Conservation (phyloP, 2,888 invertebrate species). For the Cantharis rufa region DNA sequence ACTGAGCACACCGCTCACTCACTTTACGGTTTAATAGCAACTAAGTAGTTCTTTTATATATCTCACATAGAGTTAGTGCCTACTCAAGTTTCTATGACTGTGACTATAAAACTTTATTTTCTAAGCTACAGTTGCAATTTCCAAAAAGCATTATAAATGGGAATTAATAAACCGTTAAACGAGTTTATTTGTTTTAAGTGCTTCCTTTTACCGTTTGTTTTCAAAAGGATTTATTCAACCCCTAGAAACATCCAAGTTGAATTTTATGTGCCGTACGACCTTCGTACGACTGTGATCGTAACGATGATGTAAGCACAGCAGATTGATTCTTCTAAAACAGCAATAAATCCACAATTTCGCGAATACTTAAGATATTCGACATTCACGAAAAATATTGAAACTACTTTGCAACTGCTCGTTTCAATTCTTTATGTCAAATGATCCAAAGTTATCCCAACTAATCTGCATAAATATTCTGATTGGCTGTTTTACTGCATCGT, state of each 20-base stretch:
- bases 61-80: background rate
- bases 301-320: slow-evolving; percentile 24
- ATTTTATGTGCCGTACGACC: slow-evolving; percentile 10
- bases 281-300: slow-evolving; percentile 12
- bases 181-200: slow-evolving; percentile 11
- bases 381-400: slow-evolving; percentile 33
- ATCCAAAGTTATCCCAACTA: slow-evolving; percentile 45
- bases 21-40: background rate
- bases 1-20: background rate
- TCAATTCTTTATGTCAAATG: slow-evolving; percentile 39
- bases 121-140: slow-evolving; percentile 4
- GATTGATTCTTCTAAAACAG: slow-evolving; percentile 38
- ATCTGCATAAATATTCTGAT: slow-evolving; percentile 49
- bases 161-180: slow-evolving; percentile 18
- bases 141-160: slow-evolving; percentile 1
- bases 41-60: slow-evolving; percentile 5
- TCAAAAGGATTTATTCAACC: slow-evolving; percentile 13
- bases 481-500: slow-evolving; percentile 44
- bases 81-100: slow-evolving; percentile 4
- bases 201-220: slow-evolving; percentile 7
- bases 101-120: slow-evolving; percentile 4
- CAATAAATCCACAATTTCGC: slow-evolving; percentile 38
- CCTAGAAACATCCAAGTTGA: slow-evolving; percentile 8
- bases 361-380: slow-evolving; percentile 32
- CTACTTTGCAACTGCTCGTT: slow-evolving; percentile 36